These are phyloP conservation scores for Drosophila austrosaltans DNA, from an alignment of 2,888 invertebrate species.

Conservation along the genomic window DNA sequence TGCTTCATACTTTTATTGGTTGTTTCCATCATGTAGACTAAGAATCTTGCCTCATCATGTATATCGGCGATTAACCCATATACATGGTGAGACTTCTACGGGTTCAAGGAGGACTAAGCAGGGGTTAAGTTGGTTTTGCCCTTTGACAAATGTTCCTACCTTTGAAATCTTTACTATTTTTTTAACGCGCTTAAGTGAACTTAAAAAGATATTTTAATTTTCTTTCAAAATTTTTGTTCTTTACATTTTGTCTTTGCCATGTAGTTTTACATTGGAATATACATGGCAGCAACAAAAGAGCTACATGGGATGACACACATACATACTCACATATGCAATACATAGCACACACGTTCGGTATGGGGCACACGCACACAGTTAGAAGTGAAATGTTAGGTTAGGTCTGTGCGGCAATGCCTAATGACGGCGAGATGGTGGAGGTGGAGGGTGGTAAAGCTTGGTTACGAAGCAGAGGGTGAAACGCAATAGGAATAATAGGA, in stretches of 20 bases:
- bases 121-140: neutral
- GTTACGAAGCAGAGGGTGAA: slow-evolving; percentile 2
- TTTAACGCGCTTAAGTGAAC: neutral
- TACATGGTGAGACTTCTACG: slow-evolving; percentile 64
- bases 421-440: neutral
- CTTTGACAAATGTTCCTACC: neutral
- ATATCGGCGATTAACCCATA: slow-evolving; percentile 28
- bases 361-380: neutral
- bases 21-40: slow-evolving; percentile 48
- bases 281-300: slow-evolving; percentile 44
- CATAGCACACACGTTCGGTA: neutral
- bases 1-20: neutral
- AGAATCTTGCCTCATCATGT: slow-evolving; percentile 50
- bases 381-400: neutral
- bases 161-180: neutral
- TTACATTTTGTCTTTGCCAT: slow-evolving; percentile 45
- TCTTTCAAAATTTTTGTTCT: neutral
- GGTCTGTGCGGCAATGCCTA: neutral
- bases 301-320: slow-evolving; percentile 52
- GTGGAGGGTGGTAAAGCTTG: neutral
- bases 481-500: neutral
- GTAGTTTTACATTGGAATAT: slow-evolving; percentile 52
- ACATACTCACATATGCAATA: slow-evolving; percentile 1
- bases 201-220: neutral
- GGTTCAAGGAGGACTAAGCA: slow-evolving; percentile 18